Conservation (phyloP, 2,113 vertebrate genomes). For the Ailurus styani region DNA sequence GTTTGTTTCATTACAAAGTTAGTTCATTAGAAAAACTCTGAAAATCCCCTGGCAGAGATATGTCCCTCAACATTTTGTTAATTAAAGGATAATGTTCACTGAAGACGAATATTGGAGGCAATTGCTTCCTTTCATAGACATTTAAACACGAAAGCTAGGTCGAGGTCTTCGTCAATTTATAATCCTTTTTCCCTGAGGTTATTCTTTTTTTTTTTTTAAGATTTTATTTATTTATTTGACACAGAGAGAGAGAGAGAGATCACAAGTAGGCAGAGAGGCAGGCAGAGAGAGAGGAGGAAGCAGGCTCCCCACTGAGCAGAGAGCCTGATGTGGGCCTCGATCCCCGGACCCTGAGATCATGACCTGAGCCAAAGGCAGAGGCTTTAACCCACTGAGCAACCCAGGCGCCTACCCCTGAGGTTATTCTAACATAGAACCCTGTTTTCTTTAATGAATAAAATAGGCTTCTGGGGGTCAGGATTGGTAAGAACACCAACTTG, state of each 20-base stretch:
- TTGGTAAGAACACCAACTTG: not conserved
- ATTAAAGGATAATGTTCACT: not conserved
- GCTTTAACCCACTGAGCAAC: too few relatives aligned
- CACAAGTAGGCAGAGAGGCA: too few relatives aligned
- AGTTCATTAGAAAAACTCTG: not conserved
- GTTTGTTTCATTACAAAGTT: not conserved
- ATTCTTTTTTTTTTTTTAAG: too few relatives aligned
- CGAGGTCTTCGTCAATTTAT: not conserved
- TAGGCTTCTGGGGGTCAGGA: too few relatives aligned
- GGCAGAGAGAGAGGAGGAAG: too few relatives aligned
- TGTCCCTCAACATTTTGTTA: conserved; percentile 21
- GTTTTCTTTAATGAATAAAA: not conserved
- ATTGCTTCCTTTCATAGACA: not conserved
- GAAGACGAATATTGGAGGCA: not conserved
- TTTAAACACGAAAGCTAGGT: not conserved
- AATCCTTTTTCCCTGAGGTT: not conserved
- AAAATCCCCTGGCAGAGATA: not conserved
- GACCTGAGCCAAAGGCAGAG: too few relatives aligned
- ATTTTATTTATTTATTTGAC: too few relatives aligned
- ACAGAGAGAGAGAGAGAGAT: too few relatives aligned
- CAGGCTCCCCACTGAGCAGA: too few relatives aligned
- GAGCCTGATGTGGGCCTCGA: too few relatives aligned
- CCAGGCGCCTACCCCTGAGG: too few relatives aligned
- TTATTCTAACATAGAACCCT: not conserved
- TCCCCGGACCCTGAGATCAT: too few relatives aligned